These are phyloP conservation scores for Miniopterus natalensis DNA, from an alignment of 2,113 vertebrate genomes.

Conservation along the genomic window DNA sequence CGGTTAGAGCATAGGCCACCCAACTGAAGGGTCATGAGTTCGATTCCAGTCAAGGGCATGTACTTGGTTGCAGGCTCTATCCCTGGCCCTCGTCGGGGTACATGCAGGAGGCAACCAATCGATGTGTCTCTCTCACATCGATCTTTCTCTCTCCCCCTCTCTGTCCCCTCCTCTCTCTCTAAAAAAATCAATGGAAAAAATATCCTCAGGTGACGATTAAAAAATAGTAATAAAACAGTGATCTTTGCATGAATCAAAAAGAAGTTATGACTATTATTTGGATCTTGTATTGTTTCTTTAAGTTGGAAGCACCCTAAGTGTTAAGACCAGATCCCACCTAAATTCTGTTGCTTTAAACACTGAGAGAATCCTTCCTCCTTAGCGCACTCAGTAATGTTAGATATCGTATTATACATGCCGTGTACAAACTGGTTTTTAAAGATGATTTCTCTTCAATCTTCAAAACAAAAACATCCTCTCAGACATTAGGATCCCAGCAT, in stretches of 20 bases:
- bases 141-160: no score
- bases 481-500: not conserved
- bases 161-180: no score
- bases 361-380: not conserved
- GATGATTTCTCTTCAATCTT: not conserved
- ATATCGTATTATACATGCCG: not conserved
- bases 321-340: not conserved
- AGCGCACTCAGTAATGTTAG: not conserved
- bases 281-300: not conserved
- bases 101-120: no score
- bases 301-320: not conserved
- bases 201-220: no score
- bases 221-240: not conserved
- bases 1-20: no score
- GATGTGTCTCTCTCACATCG: no score
- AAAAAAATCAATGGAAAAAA: no score
- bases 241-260: not conserved
- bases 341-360: constrained; percentile 12
- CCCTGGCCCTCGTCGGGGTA: no score
- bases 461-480: not conserved
- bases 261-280: not conserved
- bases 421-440: not conserved
- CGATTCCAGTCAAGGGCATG: no score
- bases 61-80: no score
- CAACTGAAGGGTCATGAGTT: no score